Conservation (phyloP, 2,797 vertebrate genomes). For the Carduelis carduelis region DNA sequence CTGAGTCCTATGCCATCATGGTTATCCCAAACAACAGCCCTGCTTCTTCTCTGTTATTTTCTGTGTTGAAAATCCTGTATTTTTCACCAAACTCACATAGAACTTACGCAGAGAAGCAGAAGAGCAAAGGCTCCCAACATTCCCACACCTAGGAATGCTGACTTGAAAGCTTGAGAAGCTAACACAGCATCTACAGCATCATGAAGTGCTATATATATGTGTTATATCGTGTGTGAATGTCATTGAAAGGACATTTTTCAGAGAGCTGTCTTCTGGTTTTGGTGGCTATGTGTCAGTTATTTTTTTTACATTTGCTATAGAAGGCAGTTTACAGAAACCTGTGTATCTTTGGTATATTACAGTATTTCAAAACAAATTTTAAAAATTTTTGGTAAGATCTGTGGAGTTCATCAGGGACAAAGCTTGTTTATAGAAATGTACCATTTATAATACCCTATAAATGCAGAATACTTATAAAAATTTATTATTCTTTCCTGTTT, state of each 20-base stretch:
- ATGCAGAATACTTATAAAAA: not conserved
- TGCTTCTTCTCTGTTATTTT: not conserved
- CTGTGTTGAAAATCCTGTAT: not conserved
- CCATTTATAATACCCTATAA: not conserved
- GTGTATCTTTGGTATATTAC: not conserved
- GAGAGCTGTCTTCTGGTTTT: not conserved
- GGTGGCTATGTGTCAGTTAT: not conserved
- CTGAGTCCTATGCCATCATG: not conserved
- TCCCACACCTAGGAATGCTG: not conserved
- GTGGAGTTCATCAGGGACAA: not conserved
- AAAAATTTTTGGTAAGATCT: not conserved
- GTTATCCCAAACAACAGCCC: not conserved
- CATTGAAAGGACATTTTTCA: not conserved
- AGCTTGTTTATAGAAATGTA: not conserved
- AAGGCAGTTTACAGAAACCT: not conserved
- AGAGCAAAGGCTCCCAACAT: not conserved
- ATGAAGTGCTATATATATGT: not conserved
- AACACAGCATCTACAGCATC: not conserved
- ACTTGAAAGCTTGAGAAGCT: not conserved
- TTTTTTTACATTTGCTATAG: not conserved
- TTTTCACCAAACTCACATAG: not conserved
- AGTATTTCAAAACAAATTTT: not conserved
- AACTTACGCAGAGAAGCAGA: not conserved
- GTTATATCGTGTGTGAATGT: not conserved
- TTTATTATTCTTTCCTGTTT: not conserved